Evolutionary conservation across 2,113 vertebrate genomes (phyloP), one percentile per base, ranked within the genome.

Genomic region (Micromys minutus): DNA sequence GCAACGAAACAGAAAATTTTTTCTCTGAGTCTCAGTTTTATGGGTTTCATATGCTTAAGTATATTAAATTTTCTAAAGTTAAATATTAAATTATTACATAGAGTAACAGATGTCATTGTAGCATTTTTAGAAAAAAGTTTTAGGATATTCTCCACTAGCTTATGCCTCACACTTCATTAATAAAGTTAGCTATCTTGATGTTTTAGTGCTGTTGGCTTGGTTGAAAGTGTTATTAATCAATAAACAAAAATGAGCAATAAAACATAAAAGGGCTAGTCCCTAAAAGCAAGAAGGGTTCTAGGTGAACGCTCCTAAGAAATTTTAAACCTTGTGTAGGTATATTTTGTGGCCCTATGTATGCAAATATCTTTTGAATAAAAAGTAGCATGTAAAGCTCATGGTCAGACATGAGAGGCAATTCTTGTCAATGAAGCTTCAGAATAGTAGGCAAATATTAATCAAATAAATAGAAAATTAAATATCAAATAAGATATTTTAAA

Each of bases 311-410:
- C 3, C 26, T 8, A 69, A 8, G 39, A 6, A 22, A 34, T 39
- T 6, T 3, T 50, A 75, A 17, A 61, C 6, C 15, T 87, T 34
- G 0, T 0, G 12, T 8, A 85, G 91, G 42, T 67, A 72, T 7
- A 42, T 67, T 61, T 57, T 65, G 76, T 26, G 1, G 1, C 3
- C 1, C 1, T 85, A 19, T 5, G 0, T 45, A 12, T 79, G 65
- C n/a, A n/a, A 67, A 87, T 77, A 42, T 6, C 72, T 39, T n/a
- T 89, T 88, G 7, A 75, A 59, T 45, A 85, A 90, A 77, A 75
- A 75, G 16, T 6, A 12, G 31, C 55, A 87, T 69, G 81, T 94
- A 80, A 81, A 90, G 42, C 74, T 19, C 12, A 71, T 75, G 2
- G 21, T 65, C 63, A 1, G 36, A 42, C 22, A 19, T 59, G 42